A percentile compares a stretch with the other conserved stretches of the same genome.
Evolutionary conservation across 2,888 invertebrate species (phyloP).

Genomic region (Quadroppia sp.): DNA sequence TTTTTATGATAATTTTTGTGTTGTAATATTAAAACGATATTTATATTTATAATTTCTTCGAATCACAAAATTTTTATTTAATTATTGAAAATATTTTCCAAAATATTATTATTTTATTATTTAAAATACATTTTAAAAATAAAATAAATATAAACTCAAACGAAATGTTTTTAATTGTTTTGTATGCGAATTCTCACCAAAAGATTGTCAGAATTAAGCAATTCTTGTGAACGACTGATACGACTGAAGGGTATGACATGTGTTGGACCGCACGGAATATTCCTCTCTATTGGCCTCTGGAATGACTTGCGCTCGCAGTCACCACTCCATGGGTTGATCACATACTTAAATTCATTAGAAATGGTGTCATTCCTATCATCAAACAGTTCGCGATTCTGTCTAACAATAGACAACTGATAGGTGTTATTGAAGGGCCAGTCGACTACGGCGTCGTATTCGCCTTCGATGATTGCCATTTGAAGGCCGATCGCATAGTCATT

Average conservation of each 20-base stretch:
- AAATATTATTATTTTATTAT: no score
- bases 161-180: background rate
- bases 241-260: background rate
- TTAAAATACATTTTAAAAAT: no score
- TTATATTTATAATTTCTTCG: no score
- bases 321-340: slow-evolving; percentile 7
- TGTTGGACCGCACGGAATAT: slow-evolving; percentile 39
- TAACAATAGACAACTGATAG: slow-evolving; percentile 45
- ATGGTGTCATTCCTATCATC: background rate
- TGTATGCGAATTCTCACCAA: slow-evolving; percentile 22
- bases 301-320: slow-evolving; percentile 19
- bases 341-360: background rate
- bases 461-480: slow-evolving; percentile 48
- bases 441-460: slow-evolving; percentile 47
- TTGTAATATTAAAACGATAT: no score
- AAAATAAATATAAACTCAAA: no score
- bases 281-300: slow-evolving; percentile 40
- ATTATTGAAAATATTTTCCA: no score
- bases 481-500: slow-evolving; percentile 46
- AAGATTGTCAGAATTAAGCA: slow-evolving; percentile 4
- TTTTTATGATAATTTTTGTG: no score
- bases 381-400: background rate
- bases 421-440: slow-evolving; percentile 49
- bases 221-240: slow-evolving; percentile 22
- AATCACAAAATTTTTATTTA: no score